Conservation (phyloP, 1,140 invertebrate genomes). For the Elymnias hypermnestra region DNA sequence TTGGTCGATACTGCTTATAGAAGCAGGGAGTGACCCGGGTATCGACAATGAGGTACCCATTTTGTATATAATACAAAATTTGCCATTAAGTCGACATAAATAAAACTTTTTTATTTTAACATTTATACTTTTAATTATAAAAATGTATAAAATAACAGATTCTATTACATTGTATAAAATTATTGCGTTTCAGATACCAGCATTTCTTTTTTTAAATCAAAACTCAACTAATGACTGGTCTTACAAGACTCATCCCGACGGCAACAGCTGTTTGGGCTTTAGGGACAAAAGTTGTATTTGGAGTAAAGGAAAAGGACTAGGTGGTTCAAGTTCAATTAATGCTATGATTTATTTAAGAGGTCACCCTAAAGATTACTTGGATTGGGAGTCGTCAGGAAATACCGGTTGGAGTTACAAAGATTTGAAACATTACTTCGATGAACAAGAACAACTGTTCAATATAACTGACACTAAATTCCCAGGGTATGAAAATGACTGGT, state of each 20-base stretch:
- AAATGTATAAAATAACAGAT: too few species aligned
- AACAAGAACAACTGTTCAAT: conserved; percentile 47
- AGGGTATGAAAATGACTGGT: conserved; percentile 33
- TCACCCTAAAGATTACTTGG: conserved; percentile 79
- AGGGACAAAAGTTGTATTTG: conserved; percentile 77
- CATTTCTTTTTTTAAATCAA: conserved; percentile 69
- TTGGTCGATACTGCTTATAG: conserved; percentile 77
- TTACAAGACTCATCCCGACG: conserved; percentile 80
- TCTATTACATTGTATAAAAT: conserved; percentile 1
- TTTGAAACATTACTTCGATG: conserved; percentile 79
- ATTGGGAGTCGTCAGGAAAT: conserved; percentile 78
- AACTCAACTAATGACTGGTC: conserved; percentile 78
- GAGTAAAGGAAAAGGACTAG: conserved; percentile 83
- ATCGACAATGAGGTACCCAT: conserved; percentile 68
- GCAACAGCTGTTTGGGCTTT: conserved; percentile 73
- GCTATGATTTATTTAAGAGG: conserved; percentile 89
- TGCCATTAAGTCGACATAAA: too few species aligned
- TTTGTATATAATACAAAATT: too few species aligned
- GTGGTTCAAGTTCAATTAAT: conserved; percentile 87
- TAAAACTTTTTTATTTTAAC: too few species aligned
- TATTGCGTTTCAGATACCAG: conserved; percentile 70
- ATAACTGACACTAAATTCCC: conserved; percentile 21
- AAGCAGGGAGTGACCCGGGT: conserved; percentile 78
- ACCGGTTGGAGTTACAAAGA: conserved; percentile 80
- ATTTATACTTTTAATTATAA: too few species aligned